Evolutionary conservation across 2,113 vertebrate species (phyloP), one percentile per base, ranked within the genome.

Genomic region (Electrona antarctica): DNA sequence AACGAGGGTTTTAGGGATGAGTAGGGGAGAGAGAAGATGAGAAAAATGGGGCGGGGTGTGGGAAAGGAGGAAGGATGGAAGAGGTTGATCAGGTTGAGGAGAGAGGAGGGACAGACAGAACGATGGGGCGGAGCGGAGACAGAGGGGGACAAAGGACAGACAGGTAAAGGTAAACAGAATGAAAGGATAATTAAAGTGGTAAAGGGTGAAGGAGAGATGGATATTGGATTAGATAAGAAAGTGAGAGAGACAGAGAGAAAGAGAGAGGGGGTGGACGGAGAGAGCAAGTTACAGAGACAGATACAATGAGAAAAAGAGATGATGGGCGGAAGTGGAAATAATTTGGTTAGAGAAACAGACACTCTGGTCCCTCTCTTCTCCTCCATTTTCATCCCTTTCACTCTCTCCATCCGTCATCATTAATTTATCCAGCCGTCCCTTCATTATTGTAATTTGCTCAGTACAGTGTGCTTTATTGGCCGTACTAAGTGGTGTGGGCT

Each of bases 391-490:
- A 85, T 75, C 63, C 78, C 55, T 73, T 76, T 58, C 59, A 72
- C 60, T 80, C 67, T 82, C 80, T 84, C 89, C 82, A 90, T 91
- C 87, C 63, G 85, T 90, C 86, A 87, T 88, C 77, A 85, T 91
- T 88, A 88, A 88, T 86, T 85, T 70, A 83, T 87, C 64, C 87
- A 86, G 73, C 87, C 84, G 45, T 89, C 72, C 70, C 79, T 87
- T 88, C 79, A 87, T 91, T 91, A 89, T 82, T 85, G 73, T 87
- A 80, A 91, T 89, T 90, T 88, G 89, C 86, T 88, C 86, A 85
- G 83, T 83, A 82, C 83, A 74, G 49, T 79, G 79, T 84, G 79
- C 82, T 90, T 88, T 91, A 91, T 91, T 86, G 88, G 85, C 87
- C 66, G 64, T 85, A 79, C 82, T 89, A 91, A 92, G 84, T 87